These are phyloP conservation scores for Drosophila koepferae DNA, from an alignment of 2,888 invertebrate genomes.

Conservation along the genomic window DNA sequence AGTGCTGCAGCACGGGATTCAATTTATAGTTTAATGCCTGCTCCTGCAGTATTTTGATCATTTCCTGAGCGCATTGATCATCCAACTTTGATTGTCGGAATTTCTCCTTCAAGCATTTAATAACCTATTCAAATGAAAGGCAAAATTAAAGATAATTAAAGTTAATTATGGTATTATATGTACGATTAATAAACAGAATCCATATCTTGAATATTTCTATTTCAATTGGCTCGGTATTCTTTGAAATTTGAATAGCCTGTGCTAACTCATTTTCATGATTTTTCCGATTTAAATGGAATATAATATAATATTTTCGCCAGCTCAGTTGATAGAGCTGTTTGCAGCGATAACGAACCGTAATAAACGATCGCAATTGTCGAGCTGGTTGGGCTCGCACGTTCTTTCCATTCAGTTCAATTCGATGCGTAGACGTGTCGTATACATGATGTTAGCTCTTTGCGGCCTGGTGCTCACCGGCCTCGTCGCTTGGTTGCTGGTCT, in stretches of 20 bases:
- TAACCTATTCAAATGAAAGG: slow-evolving; percentile 83
- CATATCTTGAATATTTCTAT: background rate
- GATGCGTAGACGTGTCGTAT: slow-evolving; percentile 64
- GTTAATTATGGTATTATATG: background rate
- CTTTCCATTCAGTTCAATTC: slow-evolving; percentile 27
- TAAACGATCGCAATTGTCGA: slow-evolving; percentile 23
- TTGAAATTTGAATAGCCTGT: background rate
- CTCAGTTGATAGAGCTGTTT: slow-evolving; percentile 11
- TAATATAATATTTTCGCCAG: slow-evolving; percentile 7
- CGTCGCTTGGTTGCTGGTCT: slow-evolving; percentile 48
- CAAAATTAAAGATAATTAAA: background rate
- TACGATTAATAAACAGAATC: background rate
- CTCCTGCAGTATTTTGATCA: slow-evolving; percentile 92
- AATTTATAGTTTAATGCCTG: slow-evolving; percentile 96
- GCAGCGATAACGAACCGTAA: slow-evolving; percentile 36
- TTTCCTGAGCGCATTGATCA: slow-evolving; percentile 92
- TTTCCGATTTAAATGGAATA: slow-evolving; percentile 2
- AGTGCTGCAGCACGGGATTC: slow-evolving; percentile 93
- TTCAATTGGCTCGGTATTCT: background rate
- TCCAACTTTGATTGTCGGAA: slow-evolving; percentile 91
- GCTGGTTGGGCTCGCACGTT: slow-evolving; percentile 6
- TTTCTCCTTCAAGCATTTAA: slow-evolving; percentile 93
- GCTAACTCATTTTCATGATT: slow-evolving; percentile 17
- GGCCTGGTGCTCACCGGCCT: slow-evolving; percentile 45
- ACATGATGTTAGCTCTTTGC: slow-evolving; percentile 63